A percentile compares a stretch with the other conserved stretches of the same genome.
phyloP scores from a whole-genome alignment of 2,113 vertebrate species.

The Charadrius vociferus region DNA sequence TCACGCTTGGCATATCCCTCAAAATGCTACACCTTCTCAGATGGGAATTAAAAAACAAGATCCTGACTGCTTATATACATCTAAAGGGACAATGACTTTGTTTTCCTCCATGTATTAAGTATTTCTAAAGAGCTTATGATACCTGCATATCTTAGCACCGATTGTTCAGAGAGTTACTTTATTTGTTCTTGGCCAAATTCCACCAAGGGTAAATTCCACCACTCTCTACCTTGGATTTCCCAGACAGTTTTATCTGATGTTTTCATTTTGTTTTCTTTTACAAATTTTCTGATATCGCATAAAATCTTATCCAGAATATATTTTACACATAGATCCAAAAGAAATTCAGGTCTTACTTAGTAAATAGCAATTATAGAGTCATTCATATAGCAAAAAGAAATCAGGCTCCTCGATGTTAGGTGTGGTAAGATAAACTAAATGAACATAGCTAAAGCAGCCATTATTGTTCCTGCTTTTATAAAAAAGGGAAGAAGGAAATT shows the following conservation, averaged over 20 bases:
- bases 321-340: background rate
- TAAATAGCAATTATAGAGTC: background rate
- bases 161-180: background rate
- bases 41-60: background rate
- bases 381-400: background rate
- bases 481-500: background rate
- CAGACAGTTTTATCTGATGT: background rate
- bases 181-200: background rate
- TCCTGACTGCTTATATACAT: background rate
- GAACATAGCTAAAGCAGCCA: background rate
- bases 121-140: background rate
- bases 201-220: background rate
- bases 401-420: accelerated
- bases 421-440: background rate
- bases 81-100: background rate
- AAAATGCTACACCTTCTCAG: constrained; percentile 27
- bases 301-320: background rate
- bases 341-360: background rate
- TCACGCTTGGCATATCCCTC: background rate
- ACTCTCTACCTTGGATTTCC: background rate
- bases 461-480: background rate
- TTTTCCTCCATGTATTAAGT: accelerated
- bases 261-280: background rate
- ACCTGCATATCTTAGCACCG: no score
- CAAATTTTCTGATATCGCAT: background rate